Evolutionary conservation across 1,140 invertebrate species (phyloP), one percentile per base, ranked within the genome.

Genomic region (Tachypleus tridentatus): DNA sequence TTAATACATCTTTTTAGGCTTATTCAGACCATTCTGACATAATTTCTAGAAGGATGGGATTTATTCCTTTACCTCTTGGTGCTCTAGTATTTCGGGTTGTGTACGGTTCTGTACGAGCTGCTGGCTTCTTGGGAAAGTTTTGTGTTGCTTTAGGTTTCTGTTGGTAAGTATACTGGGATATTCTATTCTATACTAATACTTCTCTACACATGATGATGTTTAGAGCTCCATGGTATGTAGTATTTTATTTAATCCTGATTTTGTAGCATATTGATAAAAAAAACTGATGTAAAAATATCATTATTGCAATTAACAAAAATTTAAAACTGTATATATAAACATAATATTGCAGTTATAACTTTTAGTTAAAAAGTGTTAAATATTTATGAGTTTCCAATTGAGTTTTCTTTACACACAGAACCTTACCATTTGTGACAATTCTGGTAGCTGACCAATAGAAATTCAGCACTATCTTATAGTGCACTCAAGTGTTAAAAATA

Each of bases 1-100:
- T 64, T 3, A 49, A 64, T 57, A 53, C 7, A 60, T 57, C 58
- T 60, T 71, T 70, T 3, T 85, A 94, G 77, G 93, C 94, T 0
- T 97, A 94, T 76, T 92, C 92, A n/a, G 97, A 98, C 76, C 92
- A 97, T 73, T 95, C 93, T 0, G 97, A 99, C 76, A 78, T 97
- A 52, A 89, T 98, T 4, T 94, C 94, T 0, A 81, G 96, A 3
- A 80, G 95, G 64, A 97, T 99, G 91, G 95, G 94, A 4, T 98
- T 99, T 73, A 98, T 98, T 73, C 95, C 97, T 3, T 81, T 99
- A 67, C 97, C 97, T 0, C 75, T 99, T 50, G 87, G 90, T 0
- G 93, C 97, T 29, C 87, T 98, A 10, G 86, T 95, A 64, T 86
- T 90, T 4, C 84, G 91, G 62, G 89, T 96, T 2, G 74, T 95